A percentile compares a stretch with the other conserved stretches of the same genome.
phyloP scores from a whole-genome alignment of 1,140 invertebrate genomes.

The Drosophila sproati region DNA sequence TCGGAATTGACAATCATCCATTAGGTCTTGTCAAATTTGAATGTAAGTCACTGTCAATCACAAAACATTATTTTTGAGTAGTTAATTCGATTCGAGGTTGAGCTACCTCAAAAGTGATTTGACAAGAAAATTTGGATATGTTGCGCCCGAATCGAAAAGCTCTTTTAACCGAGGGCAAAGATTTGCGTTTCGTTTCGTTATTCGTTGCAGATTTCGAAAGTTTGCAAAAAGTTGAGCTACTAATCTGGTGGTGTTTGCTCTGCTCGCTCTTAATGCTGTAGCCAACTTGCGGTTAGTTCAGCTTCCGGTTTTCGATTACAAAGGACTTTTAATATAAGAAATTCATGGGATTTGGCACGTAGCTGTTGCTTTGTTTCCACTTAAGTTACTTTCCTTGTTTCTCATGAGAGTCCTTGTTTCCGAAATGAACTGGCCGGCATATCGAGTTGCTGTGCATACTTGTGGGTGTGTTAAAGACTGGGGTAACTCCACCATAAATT shows the following conservation, averaged over 20 bases:
- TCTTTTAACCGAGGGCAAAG: neutral
- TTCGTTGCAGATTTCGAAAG: conserved; percentile 47
- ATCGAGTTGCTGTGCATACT: conserved; percentile 40
- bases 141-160: conserved; percentile 10
- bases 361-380: conserved; percentile 49
- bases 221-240: conserved; percentile 70
- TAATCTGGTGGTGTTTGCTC: conserved; percentile 65
- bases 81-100: conserved; percentile 60
- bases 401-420: conserved; percentile 44
- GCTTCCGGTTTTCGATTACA: conserved; percentile 78
- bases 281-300: conserved; percentile 63
- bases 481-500: conserved; percentile 61
- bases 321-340: conserved; percentile 73
- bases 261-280: conserved; percentile 40
- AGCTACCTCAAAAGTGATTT: conserved; percentile 41
- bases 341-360: conserved; percentile 76
- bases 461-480: conserved; percentile 20
- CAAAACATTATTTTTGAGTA: conserved; percentile 59
- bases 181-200: conserved; percentile 63
- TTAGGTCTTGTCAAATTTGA: conserved; percentile 41
- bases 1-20: neutral
- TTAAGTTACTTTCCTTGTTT: conserved; percentile 78
- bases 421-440: conserved; percentile 45
- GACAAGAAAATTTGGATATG: conserved; percentile 53
- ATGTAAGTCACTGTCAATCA: conserved; percentile 38